Evolutionary conservation across 1,140 invertebrate genomes (phyloP).

Genomic region (Hyposmocoma kahamanoa): DNA sequence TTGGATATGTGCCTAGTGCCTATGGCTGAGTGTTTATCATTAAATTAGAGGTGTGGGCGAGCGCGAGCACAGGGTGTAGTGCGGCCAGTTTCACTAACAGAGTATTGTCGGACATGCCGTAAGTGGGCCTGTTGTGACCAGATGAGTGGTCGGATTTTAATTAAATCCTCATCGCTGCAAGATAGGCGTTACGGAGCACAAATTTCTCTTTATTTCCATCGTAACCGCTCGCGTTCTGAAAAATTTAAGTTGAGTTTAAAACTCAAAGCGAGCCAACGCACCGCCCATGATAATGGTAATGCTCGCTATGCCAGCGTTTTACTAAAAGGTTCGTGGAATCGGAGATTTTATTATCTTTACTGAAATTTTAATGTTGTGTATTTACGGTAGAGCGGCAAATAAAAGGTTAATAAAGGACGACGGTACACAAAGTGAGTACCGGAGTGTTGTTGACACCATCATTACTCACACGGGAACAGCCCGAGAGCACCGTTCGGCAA

Average conservation of each 20-base stretch:
- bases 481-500: too few relatives aligned
- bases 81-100: too few relatives aligned
- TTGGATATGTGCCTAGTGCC: too few relatives aligned
- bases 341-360: neutral
- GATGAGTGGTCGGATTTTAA: conserved; percentile 44
- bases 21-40: conserved; percentile 34
- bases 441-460: too few relatives aligned
- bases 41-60: conserved; percentile 34
- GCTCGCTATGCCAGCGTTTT: conserved; percentile 26
- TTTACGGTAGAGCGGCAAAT: neutral
- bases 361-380: neutral
- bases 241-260: conserved; percentile 35
- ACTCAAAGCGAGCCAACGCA: conserved; percentile 12
- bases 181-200: conserved; percentile 28
- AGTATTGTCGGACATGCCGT: too few relatives aligned
- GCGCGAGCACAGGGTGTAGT: neutral
- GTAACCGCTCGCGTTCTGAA: conserved; percentile 27
- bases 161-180: conserved; percentile 44
- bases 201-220: conserved; percentile 29
- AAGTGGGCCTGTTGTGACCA: conserved; percentile 5
- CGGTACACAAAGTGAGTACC: too few relatives aligned
- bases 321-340: conserved; percentile 11
- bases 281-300: conserved; percentile 26
- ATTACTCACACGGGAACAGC: too few relatives aligned
- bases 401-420: neutral